phyloP scores from a whole-genome alignment of 2,797 vertebrate species.

The Dendrocincla fuliginosa region DNA sequence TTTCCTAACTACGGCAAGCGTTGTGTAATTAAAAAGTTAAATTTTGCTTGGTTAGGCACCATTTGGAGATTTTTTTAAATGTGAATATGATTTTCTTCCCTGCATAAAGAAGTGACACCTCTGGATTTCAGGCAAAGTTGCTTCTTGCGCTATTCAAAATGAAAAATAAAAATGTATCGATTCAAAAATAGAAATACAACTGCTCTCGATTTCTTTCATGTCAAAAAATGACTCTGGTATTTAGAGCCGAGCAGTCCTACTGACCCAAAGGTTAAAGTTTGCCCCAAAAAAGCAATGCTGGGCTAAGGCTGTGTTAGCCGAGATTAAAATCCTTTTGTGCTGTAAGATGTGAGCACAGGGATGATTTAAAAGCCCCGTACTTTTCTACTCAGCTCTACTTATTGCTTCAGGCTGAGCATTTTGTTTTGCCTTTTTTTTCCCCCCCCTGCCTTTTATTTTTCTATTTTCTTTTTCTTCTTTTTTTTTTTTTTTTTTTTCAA shows the following conservation, averaged over 20 bases:
- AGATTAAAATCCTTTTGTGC: slow-evolving; percentile 38
- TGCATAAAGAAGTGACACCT: neutral
- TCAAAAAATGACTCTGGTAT: neutral
- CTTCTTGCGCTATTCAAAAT: neutral
- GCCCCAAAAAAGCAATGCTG: neutral
- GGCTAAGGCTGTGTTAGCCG: neutral
- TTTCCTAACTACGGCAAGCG: neutral
- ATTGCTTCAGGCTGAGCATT: slow-evolving; percentile 49
- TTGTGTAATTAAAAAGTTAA: neutral
- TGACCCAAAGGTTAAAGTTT: neutral
- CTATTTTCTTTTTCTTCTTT: neutral
- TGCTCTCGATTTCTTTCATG: neutral
- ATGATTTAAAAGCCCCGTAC: slow-evolving; percentile 48
- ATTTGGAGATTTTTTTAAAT: neutral
- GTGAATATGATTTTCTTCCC: neutral
- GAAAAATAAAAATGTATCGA: neutral
- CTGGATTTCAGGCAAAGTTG: neutral
- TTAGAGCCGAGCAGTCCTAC: neutral
- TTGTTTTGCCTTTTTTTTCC: neutral
- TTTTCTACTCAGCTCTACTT: slow-evolving; percentile 37
- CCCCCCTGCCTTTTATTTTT: neutral
- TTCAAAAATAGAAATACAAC: neutral
- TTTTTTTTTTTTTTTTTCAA: neutral
- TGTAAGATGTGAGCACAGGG: neutral
- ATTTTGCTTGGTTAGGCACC: neutral